A percentile compares a stretch with the other conserved stretches of the same genome.
Conservation (phyloP, 2,797 vertebrate genomes). For the Sparidentex hasta region DNA sequence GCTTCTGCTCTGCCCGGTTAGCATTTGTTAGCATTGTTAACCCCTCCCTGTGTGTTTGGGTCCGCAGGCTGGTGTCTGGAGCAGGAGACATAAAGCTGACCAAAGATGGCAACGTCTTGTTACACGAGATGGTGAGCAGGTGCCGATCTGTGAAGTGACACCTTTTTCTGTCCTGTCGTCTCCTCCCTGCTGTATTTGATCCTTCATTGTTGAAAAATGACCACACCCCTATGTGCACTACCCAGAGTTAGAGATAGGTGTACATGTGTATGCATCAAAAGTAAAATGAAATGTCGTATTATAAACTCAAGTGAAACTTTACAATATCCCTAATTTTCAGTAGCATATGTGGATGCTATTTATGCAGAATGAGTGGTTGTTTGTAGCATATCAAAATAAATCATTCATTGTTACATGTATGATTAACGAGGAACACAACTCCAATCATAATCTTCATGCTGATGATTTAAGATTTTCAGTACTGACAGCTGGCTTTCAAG, state of each 20-base stretch:
- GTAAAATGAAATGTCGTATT: too few species aligned
- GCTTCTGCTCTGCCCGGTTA: not conserved
- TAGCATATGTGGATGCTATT: not conserved
- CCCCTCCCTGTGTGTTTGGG: constrained; percentile 10
- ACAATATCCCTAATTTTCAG: too few species aligned
- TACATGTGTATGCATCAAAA: too few species aligned
- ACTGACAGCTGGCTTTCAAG: not conserved
- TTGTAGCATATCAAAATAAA: not conserved
- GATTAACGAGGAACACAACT: not conserved
- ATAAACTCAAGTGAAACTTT: too few species aligned
- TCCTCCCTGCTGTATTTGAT: not conserved
- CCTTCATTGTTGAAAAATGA: not conserved
- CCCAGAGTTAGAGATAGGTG: too few species aligned
- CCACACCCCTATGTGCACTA: constrained; percentile 33
- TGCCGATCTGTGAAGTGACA: not conserved
- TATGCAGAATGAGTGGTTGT: not conserved
- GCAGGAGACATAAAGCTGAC: constrained; percentile 98
- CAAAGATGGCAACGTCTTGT: constrained; percentile 97
- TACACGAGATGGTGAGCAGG: constrained; percentile 96
- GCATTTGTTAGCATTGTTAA: constrained; percentile 21
- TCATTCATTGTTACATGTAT: too few species aligned
- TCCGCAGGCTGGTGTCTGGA: constrained; percentile 94
- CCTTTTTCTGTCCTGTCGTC: not conserved
- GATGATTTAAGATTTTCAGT: not conserved
- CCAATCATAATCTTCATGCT: not conserved